These are phyloP conservation scores for Ectropis crepuscularia DNA, from an alignment of 2,888 invertebrate genomes.

Conservation along the genomic window DNA sequence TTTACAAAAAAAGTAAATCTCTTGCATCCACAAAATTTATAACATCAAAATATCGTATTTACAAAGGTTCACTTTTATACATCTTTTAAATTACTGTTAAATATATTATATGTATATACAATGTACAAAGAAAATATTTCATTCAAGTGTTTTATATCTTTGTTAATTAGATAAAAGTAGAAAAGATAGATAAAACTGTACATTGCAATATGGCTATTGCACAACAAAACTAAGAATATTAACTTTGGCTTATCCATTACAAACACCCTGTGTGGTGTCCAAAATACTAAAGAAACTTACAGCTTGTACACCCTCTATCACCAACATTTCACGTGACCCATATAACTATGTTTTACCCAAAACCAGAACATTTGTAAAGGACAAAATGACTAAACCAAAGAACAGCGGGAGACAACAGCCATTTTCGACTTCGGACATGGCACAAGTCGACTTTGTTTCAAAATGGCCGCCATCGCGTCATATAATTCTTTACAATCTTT, in stretches of 20 bases:
- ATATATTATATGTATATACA: slow-evolving; percentile 76
- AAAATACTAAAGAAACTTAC: slow-evolving; percentile 57
- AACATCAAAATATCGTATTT: slow-evolving; percentile 55
- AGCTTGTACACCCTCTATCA: slow-evolving; percentile 49
- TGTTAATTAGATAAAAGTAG: slow-evolving; percentile 59
- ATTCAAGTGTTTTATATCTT: slow-evolving; percentile 61
- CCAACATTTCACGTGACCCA: slow-evolving; percentile 52
- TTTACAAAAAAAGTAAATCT: slow-evolving; percentile 39
- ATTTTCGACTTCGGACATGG: slow-evolving; percentile 54
- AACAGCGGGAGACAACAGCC: slow-evolving; percentile 14
- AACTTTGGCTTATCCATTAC: slow-evolving; percentile 83
- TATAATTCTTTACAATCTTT: slow-evolving; percentile 21
- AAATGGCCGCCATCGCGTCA: slow-evolving; percentile 58
- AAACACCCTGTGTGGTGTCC: slow-evolving; percentile 64
- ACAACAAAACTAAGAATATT: slow-evolving; percentile 79
- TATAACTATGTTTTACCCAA: slow-evolving; percentile 41
- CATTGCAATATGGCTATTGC: slow-evolving; percentile 82
- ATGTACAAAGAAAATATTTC: slow-evolving; percentile 74
- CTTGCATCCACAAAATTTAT: slow-evolving; percentile 51
- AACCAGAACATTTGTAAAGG: slow-evolving; percentile 45
- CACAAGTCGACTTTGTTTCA: slow-evolving; percentile 60
- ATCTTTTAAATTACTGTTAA: slow-evolving; percentile 63
- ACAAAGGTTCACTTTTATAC: slow-evolving; percentile 70
- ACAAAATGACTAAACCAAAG: slow-evolving; percentile 44
- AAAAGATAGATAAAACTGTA: slow-evolving; percentile 75